phyloP scores from a whole-genome alignment of 2,888 invertebrate genomes.

The Lumbricus terrestris region DNA sequence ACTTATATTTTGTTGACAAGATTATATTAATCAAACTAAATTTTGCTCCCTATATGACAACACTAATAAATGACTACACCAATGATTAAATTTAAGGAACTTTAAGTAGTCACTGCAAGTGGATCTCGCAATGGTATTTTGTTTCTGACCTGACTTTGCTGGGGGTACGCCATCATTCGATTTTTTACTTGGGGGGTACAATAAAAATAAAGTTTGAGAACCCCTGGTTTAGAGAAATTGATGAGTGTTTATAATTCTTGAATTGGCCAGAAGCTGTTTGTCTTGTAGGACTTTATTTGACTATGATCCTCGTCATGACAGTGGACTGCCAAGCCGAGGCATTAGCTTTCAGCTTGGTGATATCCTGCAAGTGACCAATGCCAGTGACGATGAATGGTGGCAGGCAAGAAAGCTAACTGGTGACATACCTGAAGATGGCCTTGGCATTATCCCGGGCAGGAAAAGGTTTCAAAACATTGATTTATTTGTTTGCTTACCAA shows the following conservation, averaged over 20 bases:
- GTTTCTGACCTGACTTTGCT: too few species aligned
- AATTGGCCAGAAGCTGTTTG: background rate
- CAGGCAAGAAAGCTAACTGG: slow-evolving; percentile 69
- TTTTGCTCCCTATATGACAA: too few species aligned
- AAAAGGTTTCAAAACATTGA: slow-evolving; percentile 49
- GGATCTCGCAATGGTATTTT: too few species aligned
- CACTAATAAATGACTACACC: too few species aligned
- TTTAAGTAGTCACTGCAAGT: too few species aligned
- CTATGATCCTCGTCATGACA: slow-evolving; percentile 96
- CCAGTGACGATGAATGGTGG: slow-evolving; percentile 99
- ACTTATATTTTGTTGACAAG: too few species aligned
- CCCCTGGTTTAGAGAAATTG: too few species aligned
- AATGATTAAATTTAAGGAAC: too few species aligned
- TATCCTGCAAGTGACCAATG: slow-evolving; percentile 96
- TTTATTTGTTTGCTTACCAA: background rate
- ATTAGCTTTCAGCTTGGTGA: slow-evolving; percentile 95
- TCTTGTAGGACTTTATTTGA: slow-evolving; percentile 85
- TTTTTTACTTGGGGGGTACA: too few species aligned
- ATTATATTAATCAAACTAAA: too few species aligned
- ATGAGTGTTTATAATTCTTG: background rate
- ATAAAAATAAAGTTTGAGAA: too few species aligned
- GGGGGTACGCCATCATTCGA: too few species aligned
- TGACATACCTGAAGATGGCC: slow-evolving; percentile 66
- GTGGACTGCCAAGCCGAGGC: slow-evolving; percentile 91
- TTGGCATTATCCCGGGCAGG: slow-evolving; percentile 95